Evolutionary conservation across 2,888 invertebrate species (phyloP).

Genomic region (Lordiphosa fenestrarum): DNA sequence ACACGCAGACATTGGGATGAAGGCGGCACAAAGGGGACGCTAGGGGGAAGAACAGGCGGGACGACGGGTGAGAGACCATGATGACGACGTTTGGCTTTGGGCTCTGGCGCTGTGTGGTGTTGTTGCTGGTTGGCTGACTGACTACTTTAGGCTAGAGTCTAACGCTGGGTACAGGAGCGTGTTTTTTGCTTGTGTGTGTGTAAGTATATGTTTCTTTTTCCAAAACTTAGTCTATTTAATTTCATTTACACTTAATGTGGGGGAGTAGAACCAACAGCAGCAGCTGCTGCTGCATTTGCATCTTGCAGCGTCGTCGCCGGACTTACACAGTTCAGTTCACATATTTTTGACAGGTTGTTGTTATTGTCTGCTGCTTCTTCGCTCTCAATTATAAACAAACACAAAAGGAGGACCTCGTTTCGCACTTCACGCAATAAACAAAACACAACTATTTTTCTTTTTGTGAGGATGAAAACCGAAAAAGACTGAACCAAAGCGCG

Average conservation of each 20-base stretch:
- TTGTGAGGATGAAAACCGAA: conserved; percentile 42
- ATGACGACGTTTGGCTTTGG: conserved; percentile 68
- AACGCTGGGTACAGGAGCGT: conserved; percentile 66
- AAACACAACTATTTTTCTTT: conserved; percentile 43
- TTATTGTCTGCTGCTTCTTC: conserved; percentile 29
- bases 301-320: conserved; percentile 8
- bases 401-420: conserved; percentile 23
- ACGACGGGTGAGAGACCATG: conserved; percentile 32
- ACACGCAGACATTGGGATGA: conserved; percentile 58
- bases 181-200: conserved; percentile 47
- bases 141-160: too few species aligned
- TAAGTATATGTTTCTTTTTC: conserved; percentile 28
- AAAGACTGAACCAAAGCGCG: conserved; percentile 63
- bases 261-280: conserved; percentile 2
- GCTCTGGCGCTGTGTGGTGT: conserved; percentile 46
- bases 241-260: too few species aligned
- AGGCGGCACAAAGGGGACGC: conserved; percentile 28
- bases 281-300: conserved; percentile 6
- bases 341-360: conserved; percentile 46
- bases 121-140: conserved; percentile 46
- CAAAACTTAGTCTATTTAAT: conserved; percentile 19
- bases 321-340: conserved; percentile 54
- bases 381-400: conserved; percentile 9
- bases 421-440: conserved; percentile 20
- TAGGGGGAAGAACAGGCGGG: conserved; percentile 47